Evolutionary conservation across 1,140 invertebrate species (phyloP).

Genomic region (Anastatus disparis): DNA sequence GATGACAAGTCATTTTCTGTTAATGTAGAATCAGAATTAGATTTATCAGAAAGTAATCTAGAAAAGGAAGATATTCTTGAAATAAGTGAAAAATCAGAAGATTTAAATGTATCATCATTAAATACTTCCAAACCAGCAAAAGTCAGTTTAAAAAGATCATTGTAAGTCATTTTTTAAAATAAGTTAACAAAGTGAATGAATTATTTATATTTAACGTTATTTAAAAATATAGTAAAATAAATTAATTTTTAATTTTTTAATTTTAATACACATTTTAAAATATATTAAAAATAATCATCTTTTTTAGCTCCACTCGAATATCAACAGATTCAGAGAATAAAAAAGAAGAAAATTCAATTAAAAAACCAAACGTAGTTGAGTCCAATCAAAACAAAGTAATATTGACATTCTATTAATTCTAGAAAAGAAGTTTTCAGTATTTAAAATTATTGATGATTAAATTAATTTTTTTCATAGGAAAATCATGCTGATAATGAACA

Average conservation of each 20-base stretch:
- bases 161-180: constrained; percentile 53
- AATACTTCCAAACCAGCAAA: constrained; percentile 56
- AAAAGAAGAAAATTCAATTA: constrained; percentile 45
- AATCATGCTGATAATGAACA: constrained; percentile 54
- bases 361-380: constrained; percentile 42
- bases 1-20: constrained; percentile 10
- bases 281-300: constrained; percentile 1
- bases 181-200: background rate
- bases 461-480: constrained; percentile 51
- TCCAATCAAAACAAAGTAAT: constrained; percentile 52
- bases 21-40: constrained; percentile 34
- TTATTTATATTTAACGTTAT: too few relatives aligned
- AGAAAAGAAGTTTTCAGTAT: background rate
- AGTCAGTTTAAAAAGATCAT: constrained; percentile 63
- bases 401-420: background rate
- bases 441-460: background rate
- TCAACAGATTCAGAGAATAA: constrained; percentile 45
- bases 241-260: background rate
- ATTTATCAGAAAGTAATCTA: constrained; percentile 33
- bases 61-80: constrained; percentile 41
- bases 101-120: constrained; percentile 38
- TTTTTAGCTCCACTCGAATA: constrained; percentile 49
- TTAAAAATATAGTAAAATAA: background rate
- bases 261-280: constrained; percentile 10
- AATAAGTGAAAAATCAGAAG: constrained; percentile 40